Percentiles rank a stretch among this genome's conserved stretches.
These are phyloP conservation scores for Morone chrysops DNA, from an alignment of 2,113 vertebrate genomes.

Conservation along the genomic window DNA sequence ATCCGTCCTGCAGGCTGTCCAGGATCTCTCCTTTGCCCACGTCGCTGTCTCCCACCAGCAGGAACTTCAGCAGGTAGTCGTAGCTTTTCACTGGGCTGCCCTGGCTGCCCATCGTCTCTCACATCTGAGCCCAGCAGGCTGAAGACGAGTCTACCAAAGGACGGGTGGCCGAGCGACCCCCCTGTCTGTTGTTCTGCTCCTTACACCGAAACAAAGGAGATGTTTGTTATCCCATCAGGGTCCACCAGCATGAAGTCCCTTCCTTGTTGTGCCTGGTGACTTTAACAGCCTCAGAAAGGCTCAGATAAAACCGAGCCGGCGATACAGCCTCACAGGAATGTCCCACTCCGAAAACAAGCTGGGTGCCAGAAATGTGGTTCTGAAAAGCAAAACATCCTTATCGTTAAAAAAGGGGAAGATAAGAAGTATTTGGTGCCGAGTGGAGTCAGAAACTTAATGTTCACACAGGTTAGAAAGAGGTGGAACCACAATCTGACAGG, in stretches of 20 bases:
- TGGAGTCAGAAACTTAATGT: too few species aligned
- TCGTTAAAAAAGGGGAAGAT: not conserved
- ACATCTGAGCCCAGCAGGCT: conserved; percentile 73
- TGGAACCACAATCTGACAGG: conserved; percentile 5
- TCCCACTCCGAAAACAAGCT: conserved; percentile 16
- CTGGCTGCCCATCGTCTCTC: conserved; percentile 93
- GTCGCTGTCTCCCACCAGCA: conserved; percentile 96
- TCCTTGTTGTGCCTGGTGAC: conserved; percentile 3
- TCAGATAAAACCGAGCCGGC: not conserved
- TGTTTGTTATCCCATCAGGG: conserved; percentile 46
- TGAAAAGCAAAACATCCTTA: conserved; percentile 24
- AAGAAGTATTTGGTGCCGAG: not conserved
- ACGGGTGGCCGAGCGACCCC: not conserved
- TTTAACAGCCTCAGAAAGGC: not conserved
- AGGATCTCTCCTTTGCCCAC: conserved; percentile 98
- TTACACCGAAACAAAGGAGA: conserved; percentile 22
- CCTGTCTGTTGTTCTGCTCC: conserved; percentile 4
- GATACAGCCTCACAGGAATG: conserved; percentile 11
- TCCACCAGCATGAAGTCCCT: conserved; percentile 23
- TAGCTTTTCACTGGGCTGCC: conserved; percentile 98
- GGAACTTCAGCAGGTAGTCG: conserved; percentile 97
- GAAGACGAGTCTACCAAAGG: conserved; percentile 1
- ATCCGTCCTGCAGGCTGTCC: conserved; percentile 96
- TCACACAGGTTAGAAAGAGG: not conserved
- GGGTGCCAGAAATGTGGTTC: conserved; percentile 25